These are phyloP conservation scores for Drosophila kanapiae DNA, from an alignment of 1,140 invertebrate species.

Conservation along the genomic window DNA sequence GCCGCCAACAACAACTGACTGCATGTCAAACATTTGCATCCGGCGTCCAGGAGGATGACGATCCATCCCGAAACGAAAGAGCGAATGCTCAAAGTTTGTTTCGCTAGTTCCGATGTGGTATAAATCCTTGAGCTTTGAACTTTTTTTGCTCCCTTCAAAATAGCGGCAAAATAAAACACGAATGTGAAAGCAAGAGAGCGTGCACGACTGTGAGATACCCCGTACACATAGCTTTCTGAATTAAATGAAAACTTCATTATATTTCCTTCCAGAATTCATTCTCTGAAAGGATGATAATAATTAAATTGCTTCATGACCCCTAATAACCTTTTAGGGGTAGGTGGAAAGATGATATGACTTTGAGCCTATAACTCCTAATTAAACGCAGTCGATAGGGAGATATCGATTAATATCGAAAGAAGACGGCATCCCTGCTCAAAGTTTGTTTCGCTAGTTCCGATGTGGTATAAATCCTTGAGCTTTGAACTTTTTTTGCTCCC, in stretches of 20 bases:
- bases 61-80: slow-evolving; percentile 59
- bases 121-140: slow-evolving; percentile 75
- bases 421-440: slow-evolving; percentile 27
- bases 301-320: too few relatives aligned
- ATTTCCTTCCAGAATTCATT: background rate
- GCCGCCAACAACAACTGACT: slow-evolving; percentile 34
- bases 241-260: background rate
- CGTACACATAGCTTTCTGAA: too few relatives aligned
- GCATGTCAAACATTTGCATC: slow-evolving; percentile 63
- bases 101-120: slow-evolving; percentile 65
- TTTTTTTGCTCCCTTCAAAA: slow-evolving; percentile 46
- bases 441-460: slow-evolving; percentile 68
- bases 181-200: background rate
- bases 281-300: background rate
- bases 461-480: slow-evolving; percentile 71
- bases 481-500: slow-evolving; percentile 63
- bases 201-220: background rate
- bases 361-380: too few relatives aligned
- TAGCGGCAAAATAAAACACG: background rate
- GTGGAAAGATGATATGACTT: too few relatives aligned
- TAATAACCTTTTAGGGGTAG: too few relatives aligned
- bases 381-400: too few relatives aligned
- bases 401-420: background rate
- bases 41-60: slow-evolving; percentile 41
- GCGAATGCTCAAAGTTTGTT: slow-evolving; percentile 69